A percentile compares a stretch with the other conserved stretches of the same genome.
These are phyloP conservation scores for Potamilus streckersoni DNA, from an alignment of 1,140 invertebrate species.

Conservation along the genomic window DNA sequence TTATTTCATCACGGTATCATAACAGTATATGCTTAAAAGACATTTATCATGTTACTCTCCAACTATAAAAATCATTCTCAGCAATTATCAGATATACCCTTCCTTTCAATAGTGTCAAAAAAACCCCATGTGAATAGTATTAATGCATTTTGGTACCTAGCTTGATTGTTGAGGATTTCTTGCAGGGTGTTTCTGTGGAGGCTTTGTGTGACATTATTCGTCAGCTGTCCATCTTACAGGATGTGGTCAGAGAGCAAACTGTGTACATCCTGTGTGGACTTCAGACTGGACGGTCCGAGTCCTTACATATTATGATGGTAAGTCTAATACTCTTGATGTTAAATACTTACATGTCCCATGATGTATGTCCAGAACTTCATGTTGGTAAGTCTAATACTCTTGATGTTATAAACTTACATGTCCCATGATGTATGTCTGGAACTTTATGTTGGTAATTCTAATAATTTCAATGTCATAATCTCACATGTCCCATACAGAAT, in stretches of 20 bases:
- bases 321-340: constrained; percentile 56
- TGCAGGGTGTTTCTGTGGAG: constrained; percentile 79
- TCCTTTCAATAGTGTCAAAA: background rate
- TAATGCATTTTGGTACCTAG: too few relatives aligned
- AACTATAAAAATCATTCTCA: background rate
- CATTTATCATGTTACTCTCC: background rate
- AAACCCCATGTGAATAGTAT: too few relatives aligned
- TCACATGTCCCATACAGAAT: too few relatives aligned
- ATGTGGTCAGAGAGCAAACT: constrained; percentile 42
- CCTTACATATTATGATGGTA: constrained; percentile 88
- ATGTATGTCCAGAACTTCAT: too few relatives aligned
- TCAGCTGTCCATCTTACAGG: constrained; percentile 48
- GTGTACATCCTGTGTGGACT: constrained; percentile 80
- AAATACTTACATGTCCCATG: too few relatives aligned
- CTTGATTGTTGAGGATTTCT: background rate
- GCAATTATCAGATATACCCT: background rate
- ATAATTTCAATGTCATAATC: too few relatives aligned
- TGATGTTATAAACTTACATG: too few relatives aligned
- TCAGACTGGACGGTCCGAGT: constrained; percentile 82
- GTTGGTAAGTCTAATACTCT: too few relatives aligned
- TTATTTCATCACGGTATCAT: too few relatives aligned
- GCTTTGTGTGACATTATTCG: constrained; percentile 78
- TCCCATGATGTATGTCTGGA: too few relatives aligned
- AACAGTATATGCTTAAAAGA: background rate
- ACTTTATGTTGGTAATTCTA: too few relatives aligned